phyloP scores from a whole-genome alignment of 2,888 invertebrate species.

The Ernsta delagoae region DNA sequence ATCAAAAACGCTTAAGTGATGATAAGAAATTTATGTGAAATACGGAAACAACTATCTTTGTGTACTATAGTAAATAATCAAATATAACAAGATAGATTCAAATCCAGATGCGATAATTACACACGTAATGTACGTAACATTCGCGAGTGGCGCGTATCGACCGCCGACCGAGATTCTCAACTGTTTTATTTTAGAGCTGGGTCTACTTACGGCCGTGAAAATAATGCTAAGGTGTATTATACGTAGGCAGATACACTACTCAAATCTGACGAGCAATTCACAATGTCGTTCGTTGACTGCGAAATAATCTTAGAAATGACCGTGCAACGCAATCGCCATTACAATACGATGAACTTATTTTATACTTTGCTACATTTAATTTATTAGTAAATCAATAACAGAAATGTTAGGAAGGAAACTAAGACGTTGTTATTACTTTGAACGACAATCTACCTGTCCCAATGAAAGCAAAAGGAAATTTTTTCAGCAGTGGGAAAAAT shows the following conservation, averaged over 20 bases:
- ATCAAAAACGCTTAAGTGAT: not conserved
- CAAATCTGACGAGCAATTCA: constrained; percentile 60
- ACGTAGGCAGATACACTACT: constrained; percentile 51
- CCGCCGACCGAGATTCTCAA: constrained; percentile 70
- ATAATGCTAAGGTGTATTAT: constrained; percentile 66
- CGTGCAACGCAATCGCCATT: constrained; percentile 29
- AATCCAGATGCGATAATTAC: constrained; percentile 52
- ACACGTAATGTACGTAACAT: constrained; percentile 58
- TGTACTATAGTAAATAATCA: constrained; percentile 4
- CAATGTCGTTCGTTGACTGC: constrained; percentile 73
- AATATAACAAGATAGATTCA: constrained; percentile 21
- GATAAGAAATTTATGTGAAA: constrained; percentile 6
- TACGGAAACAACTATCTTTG: not conserved
- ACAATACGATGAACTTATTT: not conserved
- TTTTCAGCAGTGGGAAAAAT: no score
- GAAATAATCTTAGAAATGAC: constrained; percentile 29
- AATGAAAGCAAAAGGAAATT: no score
- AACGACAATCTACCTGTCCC: no score
- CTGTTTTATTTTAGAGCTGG: constrained; percentile 81
- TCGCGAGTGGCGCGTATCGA: constrained; percentile 60
- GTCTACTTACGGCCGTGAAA: constrained; percentile 74
- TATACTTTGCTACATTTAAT: no score
- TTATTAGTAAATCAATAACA: not conserved
- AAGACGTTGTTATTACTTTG: no score
- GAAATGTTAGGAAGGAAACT: not conserved